A percentile compares a stretch with the other conserved stretches of the same genome.
Evolutionary conservation across 2,888 invertebrate species (phyloP).

Genomic region (Synergus gifuensis): DNA sequence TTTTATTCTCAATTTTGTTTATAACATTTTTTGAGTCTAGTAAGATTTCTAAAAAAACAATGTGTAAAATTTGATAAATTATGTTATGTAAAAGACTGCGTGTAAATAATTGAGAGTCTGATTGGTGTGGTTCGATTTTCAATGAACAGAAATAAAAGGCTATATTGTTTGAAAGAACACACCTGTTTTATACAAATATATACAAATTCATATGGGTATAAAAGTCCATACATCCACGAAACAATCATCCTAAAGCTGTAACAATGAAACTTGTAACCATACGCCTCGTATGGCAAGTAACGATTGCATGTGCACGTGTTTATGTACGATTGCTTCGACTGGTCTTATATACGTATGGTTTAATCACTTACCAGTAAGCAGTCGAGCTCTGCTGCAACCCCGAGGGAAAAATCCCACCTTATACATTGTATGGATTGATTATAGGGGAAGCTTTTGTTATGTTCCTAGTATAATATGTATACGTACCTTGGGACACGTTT

Average conservation of each 20-base stretch:
- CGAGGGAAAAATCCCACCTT: slow-evolving; percentile 66
- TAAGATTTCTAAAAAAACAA: too few species aligned
- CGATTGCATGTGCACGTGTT: slow-evolving; percentile 53
- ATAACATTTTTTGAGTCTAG: too few species aligned
- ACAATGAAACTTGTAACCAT: slow-evolving; percentile 8
- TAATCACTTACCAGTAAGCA: slow-evolving; percentile 67
- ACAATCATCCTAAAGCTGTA: slow-evolving; percentile 11
- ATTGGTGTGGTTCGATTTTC: not conserved
- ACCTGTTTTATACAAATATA: not conserved
- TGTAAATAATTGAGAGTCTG: not conserved
- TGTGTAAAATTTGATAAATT: too few species aligned
- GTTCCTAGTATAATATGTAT: not conserved
- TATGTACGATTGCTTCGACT: slow-evolving; percentile 49
- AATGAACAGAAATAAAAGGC: not conserved
- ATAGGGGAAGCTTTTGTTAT: slow-evolving; percentile 13
- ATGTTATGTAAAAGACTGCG: slow-evolving; percentile 2
- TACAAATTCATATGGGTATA: not conserved
- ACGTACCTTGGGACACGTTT: not conserved
- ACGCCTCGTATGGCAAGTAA: slow-evolving; percentile 6
- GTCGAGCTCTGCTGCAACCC: slow-evolving; percentile 60
- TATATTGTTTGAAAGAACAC: not conserved
- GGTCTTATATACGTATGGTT: slow-evolving; percentile 59
- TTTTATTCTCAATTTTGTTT: too few species aligned
- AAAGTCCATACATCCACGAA: not conserved
- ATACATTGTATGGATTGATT: slow-evolving; percentile 40